Conservation (phyloP, 1,140 invertebrate genomes). For the Drosophila sechellia region DNA sequence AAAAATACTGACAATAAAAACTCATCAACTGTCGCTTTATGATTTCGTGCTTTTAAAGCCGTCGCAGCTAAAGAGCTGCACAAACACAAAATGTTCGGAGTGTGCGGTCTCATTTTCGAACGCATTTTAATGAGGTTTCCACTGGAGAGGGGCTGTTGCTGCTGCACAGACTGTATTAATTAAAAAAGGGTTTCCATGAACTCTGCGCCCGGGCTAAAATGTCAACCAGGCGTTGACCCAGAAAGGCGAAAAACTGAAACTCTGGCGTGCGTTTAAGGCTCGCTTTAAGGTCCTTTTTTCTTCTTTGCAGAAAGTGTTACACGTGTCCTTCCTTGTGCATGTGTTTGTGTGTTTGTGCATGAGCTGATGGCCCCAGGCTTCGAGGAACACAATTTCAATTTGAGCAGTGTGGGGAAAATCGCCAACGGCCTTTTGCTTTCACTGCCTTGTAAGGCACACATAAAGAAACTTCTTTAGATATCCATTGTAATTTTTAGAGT, state of each 20-base stretch:
- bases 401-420: constrained; percentile 44
- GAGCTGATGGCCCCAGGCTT: constrained; percentile 47
- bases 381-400: constrained; percentile 69
- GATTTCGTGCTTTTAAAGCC: constrained; percentile 54
- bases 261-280: constrained; percentile 47
- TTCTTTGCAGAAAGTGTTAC: constrained; percentile 45
- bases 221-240: constrained; percentile 67
- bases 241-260: constrained; percentile 41
- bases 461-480: constrained; percentile 4
- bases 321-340: constrained; percentile 54
- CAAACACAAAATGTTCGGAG: constrained; percentile 29
- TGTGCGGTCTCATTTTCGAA: constrained; percentile 48
- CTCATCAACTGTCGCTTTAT: constrained; percentile 70
- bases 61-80: constrained; percentile 16
- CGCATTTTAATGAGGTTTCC: constrained; percentile 76
- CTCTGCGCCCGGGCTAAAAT: constrained; percentile 47
- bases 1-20: constrained; percentile 36
- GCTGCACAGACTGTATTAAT: constrained; percentile 66
- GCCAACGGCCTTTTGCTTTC: constrained; percentile 19
- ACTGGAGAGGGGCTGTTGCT: constrained; percentile 14
- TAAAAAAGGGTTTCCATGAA: constrained; percentile 74
- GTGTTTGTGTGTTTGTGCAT: constrained; percentile 22
- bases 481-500: not conserved
- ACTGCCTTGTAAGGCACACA: constrained; percentile 18
- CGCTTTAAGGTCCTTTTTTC: constrained; percentile 52